Percentiles rank a stretch among this genome's conserved stretches.
Evolutionary conservation across 2,797 vertebrate species (phyloP).

Genomic region (Hyperoplus immaculatus): DNA sequence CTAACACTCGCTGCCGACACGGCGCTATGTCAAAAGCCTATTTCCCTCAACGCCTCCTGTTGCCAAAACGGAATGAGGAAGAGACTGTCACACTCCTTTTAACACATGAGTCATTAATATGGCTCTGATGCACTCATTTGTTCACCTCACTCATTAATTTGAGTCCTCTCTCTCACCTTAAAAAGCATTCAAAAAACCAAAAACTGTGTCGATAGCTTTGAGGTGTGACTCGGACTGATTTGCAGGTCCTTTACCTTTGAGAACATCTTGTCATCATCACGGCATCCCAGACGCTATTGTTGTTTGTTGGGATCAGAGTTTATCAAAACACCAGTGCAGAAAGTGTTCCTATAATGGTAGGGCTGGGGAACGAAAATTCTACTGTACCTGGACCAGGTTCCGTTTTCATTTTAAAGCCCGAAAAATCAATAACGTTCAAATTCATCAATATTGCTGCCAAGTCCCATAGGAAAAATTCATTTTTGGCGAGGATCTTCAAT

Average conservation of each 20-base stretch:
- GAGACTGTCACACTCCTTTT: constrained; percentile 71
- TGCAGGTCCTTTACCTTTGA: constrained; percentile 61
- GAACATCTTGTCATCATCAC: constrained; percentile 45
- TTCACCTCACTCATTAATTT: constrained; percentile 74
- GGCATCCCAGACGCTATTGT: constrained; percentile 36
- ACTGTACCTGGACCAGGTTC: no score
- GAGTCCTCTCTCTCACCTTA: constrained; percentile 45
- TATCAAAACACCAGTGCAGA: constrained; percentile 36
- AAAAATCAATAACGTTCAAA: no score
- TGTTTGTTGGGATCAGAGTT: constrained; percentile 45
- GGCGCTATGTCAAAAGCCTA: constrained; percentile 70
- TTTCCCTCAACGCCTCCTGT: constrained; percentile 73
- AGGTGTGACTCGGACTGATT: constrained; percentile 66
- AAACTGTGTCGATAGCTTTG: constrained; percentile 50
- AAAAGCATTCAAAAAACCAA: constrained; percentile 38
- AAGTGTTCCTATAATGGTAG: background rate
- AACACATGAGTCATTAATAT: constrained; percentile 78
- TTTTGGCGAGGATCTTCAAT: no score
- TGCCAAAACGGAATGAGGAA: constrained; percentile 81
- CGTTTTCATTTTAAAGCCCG: no score
- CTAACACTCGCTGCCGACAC: constrained; percentile 78
- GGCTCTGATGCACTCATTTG: constrained; percentile 77
- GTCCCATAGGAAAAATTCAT: no score
- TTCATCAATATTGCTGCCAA: no score
- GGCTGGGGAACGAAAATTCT: no score